These are phyloP conservation scores for Adelosebastes latens DNA, from an alignment of 2,797 vertebrate genomes.

Conservation along the genomic window DNA sequence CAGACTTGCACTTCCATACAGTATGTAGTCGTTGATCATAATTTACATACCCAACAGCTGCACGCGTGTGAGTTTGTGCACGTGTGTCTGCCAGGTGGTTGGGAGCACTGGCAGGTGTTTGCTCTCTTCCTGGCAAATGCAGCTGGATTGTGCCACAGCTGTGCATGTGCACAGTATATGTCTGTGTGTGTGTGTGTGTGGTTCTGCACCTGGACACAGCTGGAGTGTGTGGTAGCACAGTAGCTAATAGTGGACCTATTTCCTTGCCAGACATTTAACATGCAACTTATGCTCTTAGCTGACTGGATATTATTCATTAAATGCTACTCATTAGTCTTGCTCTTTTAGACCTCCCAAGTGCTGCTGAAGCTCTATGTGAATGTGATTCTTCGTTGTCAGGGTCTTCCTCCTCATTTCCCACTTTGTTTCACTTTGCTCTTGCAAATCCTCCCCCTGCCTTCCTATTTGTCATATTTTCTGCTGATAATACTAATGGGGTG, in stretches of 20 bases:
- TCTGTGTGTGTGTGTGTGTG: slow-evolving; percentile 28
- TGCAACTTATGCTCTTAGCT: slow-evolving; percentile 44
- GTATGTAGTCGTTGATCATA: slow-evolving; percentile 32
- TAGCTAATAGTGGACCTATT: slow-evolving; percentile 62
- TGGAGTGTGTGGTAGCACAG: slow-evolving; percentile 60
- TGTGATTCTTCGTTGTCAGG: slow-evolving; percentile 7
- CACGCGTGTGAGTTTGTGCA: slow-evolving; percentile 26
- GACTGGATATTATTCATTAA: slow-evolving; percentile 57
- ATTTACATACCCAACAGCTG: slow-evolving; percentile 67
- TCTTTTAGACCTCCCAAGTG: slow-evolving; percentile 26
- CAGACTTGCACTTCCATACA: slow-evolving; percentile 29
- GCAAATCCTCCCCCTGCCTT: background rate
- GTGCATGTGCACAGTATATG: slow-evolving; percentile 20
- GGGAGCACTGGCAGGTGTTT: slow-evolving; percentile 77
- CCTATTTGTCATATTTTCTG: background rate
- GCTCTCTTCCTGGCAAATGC: slow-evolving; percentile 63
- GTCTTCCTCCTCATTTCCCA: background rate
- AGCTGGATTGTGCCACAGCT: slow-evolving; percentile 78
- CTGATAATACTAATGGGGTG: slow-evolving; percentile 45
- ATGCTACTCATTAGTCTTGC: slow-evolving; percentile 37
- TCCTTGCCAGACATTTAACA: slow-evolving; percentile 58
- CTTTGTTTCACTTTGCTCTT: slow-evolving; percentile 7
- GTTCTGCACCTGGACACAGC: slow-evolving; percentile 72
- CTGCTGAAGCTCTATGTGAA: slow-evolving; percentile 1
- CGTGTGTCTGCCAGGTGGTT: slow-evolving; percentile 74